These are phyloP conservation scores for Nephrotoma guestfalica DNA, from an alignment of 2,888 invertebrate species.

Conservation along the genomic window DNA sequence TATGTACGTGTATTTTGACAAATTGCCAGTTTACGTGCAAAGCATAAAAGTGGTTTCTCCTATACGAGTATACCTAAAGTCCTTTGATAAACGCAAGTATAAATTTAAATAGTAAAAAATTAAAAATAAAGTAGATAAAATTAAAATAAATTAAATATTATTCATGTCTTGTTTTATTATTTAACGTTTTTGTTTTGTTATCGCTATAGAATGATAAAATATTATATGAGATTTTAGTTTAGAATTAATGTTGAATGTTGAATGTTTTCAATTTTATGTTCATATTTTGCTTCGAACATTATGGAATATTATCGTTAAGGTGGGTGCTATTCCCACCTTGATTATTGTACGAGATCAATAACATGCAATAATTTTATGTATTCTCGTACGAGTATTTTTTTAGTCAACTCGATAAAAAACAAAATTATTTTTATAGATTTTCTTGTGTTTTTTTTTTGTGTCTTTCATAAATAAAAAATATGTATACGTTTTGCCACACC, in stretches of 20 bases:
- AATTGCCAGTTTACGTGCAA: constrained; percentile 8
- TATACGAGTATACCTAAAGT: background rate
- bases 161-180: background rate
- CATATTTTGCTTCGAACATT: background rate
- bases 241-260: background rate
- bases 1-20: constrained; percentile 4
- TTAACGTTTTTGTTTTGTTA: background rate
- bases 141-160: background rate
- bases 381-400: background rate
- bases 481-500: background rate
- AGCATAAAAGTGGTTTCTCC: background rate
- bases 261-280: background rate
- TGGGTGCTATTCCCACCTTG: no score
- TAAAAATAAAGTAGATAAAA: background rate
- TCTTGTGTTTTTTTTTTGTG: background rate
- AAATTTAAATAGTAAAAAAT: background rate
- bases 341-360: background rate
- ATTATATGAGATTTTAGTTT: background rate
- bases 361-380: background rate
- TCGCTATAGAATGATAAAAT: background rate
- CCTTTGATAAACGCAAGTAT: background rate
- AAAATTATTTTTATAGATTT: background rate
- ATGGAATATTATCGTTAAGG: background rate
- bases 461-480: background rate
- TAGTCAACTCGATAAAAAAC: background rate